Base-by-base conservation (phyloP, 2,113 vertebrate species). In the Pelodiscus sinensis region DNA sequence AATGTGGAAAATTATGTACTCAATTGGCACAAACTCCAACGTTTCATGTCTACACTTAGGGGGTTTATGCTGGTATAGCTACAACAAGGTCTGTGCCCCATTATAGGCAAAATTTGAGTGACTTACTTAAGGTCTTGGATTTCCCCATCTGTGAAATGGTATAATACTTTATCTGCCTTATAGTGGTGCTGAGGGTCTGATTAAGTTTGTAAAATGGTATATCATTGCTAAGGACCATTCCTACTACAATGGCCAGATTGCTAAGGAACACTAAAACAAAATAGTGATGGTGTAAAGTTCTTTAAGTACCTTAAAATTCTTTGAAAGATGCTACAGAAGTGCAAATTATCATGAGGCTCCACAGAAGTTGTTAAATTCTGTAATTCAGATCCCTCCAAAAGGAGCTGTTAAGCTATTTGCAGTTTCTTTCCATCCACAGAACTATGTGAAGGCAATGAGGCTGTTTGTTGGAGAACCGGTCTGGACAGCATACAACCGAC, bases 371-470 rank as follows among this genome's bases (percentile, higher is more conserved):
- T 55, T 55, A 22, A 44, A 55, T 77, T 68, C 80, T 58, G 65
- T 80, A 84, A 24, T 68, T 51, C 35, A 85, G 79, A 27, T 83
- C 5, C 8, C 4, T 14, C 77, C 51, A 29, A 60, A 87, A 80
- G 31, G 35, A 86, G 7, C 75, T 92, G 58, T 90, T 79, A 31
- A 79, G 52, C 71, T 38, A 29, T 44, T 44, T 93, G 81, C 89
- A 58, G 16, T 60, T 56, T 87, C 54, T 82, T 85, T 90, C 89
- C 88, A 94, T 84, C 94, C 82, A 27, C 87, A 99, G 99, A 98
- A 99, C 95, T 99, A 99, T 0, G 97, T 99, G 24, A 99, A 99
- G 95, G 99, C 98, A 58, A 99, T 99, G 99, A 98, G 99, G 82
- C 98, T 99, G 77, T 99, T 99, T 0, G 98, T 98, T 25, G 99